These are phyloP conservation scores for Frankliniella fusca DNA, from an alignment of 2,888 invertebrate genomes.

Conservation along the genomic window DNA sequence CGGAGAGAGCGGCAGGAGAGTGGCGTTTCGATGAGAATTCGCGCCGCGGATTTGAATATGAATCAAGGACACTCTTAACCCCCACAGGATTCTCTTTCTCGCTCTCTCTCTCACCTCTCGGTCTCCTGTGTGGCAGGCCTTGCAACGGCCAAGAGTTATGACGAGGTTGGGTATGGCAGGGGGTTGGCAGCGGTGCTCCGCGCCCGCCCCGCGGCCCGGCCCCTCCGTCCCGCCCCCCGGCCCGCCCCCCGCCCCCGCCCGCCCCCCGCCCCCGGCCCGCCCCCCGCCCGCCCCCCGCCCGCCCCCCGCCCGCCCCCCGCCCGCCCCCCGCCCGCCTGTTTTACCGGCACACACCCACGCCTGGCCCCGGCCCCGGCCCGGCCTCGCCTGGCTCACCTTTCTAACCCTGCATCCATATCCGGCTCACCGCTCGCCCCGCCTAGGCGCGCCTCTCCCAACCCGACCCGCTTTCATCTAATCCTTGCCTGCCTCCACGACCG, in stretches of 20 bases:
- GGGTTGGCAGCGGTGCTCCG: conserved; percentile 13
- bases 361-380: no score
- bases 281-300: neutral
- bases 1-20: neutral
- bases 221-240: neutral
- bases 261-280: neutral
- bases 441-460: no score
- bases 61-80: conserved; percentile 1
- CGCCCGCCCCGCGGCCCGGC: neutral
- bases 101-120: neutral
- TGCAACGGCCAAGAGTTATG: neutral
- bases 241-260: neutral
- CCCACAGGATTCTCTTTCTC: neutral
- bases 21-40: no score
- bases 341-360: no score
- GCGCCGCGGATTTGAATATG: conserved; percentile 1
- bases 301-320: neutral
- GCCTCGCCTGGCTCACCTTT: no score
- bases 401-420: no score
- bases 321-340: no score
- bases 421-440: no score
- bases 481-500: no score
- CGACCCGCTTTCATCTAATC: no score
- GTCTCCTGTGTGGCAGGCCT: neutral
- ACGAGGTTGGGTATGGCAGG: conserved; percentile 4